Percentiles rank a stretch among this genome's conserved stretches.
Conservation (phyloP, 2,888 invertebrate species). For the Electrophaes corylata region DNA sequence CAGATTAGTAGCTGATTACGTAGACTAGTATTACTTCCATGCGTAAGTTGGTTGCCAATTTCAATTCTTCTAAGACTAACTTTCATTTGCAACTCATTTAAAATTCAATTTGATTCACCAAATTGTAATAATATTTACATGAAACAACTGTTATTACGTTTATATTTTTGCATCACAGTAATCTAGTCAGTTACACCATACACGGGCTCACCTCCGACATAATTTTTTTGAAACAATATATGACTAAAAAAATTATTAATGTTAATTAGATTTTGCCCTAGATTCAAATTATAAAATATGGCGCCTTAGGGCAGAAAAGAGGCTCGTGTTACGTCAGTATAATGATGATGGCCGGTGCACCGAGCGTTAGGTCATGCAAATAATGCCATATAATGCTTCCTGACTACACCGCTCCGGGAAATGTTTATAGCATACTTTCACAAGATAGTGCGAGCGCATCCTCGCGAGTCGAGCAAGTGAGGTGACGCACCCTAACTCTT, state of each 20-base stretch:
- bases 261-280: neutral
- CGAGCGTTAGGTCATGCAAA: conserved; percentile 54
- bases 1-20: conserved; percentile 34
- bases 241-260: neutral
- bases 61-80: conserved; percentile 21
- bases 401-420: conserved; percentile 56
- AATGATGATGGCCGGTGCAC: conserved; percentile 57
- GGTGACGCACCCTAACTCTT: conserved; percentile 18
- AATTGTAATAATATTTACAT: conserved; percentile 68
- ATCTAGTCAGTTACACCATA: too few relatives aligned
- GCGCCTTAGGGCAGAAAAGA: conserved; percentile 31
- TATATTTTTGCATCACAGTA: conserved; percentile 38
- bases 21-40: conserved; percentile 7
- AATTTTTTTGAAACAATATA: too few relatives aligned
- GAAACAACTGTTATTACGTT: conserved; percentile 48
- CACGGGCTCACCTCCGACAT: too few relatives aligned
- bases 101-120: conserved; percentile 38
- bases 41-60: conserved; percentile 25
- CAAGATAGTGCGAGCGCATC: conserved; percentile 46
- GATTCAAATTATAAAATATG: neutral
- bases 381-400: conserved; percentile 57
- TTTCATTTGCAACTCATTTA: conserved; percentile 26
- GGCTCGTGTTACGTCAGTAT: conserved; percentile 53
- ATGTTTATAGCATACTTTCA: conserved; percentile 58
- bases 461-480: conserved; percentile 25